A percentile compares a stretch with the other conserved stretches of the same genome.
phyloP scores from a whole-genome alignment of 2,888 invertebrate genomes.

The Lathronympha strigana region DNA sequence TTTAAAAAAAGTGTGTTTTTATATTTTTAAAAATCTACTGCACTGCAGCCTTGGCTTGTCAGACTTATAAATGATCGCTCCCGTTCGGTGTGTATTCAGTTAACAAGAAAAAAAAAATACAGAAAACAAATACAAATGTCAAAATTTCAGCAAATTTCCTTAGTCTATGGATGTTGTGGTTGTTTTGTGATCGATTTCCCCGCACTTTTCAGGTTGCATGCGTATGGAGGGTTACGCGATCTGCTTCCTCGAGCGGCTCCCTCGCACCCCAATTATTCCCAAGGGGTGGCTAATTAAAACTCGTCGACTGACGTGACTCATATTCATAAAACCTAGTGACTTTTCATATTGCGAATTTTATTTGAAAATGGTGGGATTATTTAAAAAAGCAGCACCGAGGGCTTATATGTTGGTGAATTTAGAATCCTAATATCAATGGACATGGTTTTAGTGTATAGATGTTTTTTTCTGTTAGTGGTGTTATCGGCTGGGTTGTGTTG shows the following conservation, averaged over 20 bases:
- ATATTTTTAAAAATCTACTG: too few relatives aligned
- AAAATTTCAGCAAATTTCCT: constrained; percentile 11
- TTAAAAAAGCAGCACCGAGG: constrained; percentile 7
- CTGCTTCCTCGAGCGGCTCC: constrained; percentile 4
- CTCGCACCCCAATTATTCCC: not conserved
- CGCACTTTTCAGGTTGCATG: constrained; percentile 38
- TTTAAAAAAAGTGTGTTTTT: too few relatives aligned
- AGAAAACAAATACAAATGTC: too few relatives aligned
- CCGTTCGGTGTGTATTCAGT: not conserved
- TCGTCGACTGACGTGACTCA: constrained; percentile 11
- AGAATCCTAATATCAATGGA: not conserved
- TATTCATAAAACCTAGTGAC: constrained; percentile 1
- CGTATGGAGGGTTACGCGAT: constrained; percentile 14
- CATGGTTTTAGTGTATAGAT: constrained; percentile 20
- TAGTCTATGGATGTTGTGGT: constrained; percentile 38
- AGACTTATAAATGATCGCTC: not conserved
- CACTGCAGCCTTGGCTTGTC: too few relatives aligned
- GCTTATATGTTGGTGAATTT: not conserved
- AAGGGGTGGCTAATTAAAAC: constrained; percentile 3
- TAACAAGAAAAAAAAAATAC: constrained; percentile 20
- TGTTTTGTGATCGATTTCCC: constrained; percentile 42
- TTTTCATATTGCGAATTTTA: constrained; percentile 20
- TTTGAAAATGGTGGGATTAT: constrained; percentile 27
- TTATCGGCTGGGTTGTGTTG: constrained; percentile 44
- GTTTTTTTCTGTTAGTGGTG: constrained; percentile 8